Conservation (phyloP, 1,140 invertebrate species). For the Drosophila aff. region DNA sequence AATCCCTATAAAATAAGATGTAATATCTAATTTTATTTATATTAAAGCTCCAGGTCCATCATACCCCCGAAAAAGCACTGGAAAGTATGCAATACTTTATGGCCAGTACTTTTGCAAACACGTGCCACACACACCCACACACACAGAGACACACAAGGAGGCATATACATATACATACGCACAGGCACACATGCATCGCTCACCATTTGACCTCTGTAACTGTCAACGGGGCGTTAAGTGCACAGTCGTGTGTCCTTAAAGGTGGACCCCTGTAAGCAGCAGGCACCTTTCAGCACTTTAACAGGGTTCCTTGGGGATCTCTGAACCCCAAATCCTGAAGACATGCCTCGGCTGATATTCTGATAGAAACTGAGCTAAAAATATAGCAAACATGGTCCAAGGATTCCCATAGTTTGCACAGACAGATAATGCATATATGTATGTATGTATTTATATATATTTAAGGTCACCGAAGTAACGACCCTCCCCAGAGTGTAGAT, state of each 20-base stretch:
- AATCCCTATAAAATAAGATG: no score
- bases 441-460: background rate
- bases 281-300: background rate
- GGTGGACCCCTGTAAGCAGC: slow-evolving; percentile 10
- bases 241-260: slow-evolving; percentile 30
- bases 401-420: background rate
- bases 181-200: slow-evolving; percentile 15
- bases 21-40: background rate
- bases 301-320: background rate
- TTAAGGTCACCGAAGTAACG: background rate
- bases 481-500: background rate
- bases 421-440: background rate
- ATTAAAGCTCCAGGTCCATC: background rate
- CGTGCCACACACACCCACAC: slow-evolving; percentile 13
- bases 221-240: slow-evolving; percentile 51
- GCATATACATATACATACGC: background rate
- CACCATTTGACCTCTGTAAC: slow-evolving; percentile 48
- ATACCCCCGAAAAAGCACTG: background rate
- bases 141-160: background rate
- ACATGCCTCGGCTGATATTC: background rate
- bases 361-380: background rate
- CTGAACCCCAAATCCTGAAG: background rate
- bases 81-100: slow-evolving; percentile 33
- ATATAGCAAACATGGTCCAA: background rate
- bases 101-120: slow-evolving; percentile 32